A percentile compares a stretch with the other conserved stretches of the same genome.
Conservation (phyloP, 1,140 invertebrate species). For the Lerema accius region DNA sequence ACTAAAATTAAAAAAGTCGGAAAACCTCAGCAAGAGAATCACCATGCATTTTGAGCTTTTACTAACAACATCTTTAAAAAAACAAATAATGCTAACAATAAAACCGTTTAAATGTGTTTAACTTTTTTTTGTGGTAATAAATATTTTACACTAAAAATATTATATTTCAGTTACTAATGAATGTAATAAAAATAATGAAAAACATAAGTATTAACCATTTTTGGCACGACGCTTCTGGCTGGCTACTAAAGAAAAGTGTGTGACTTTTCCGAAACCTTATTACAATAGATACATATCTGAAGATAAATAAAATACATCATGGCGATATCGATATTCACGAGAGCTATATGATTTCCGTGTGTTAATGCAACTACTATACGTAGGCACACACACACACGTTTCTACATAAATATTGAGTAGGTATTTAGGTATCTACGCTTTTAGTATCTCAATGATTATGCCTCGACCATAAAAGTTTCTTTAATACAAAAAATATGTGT, state of each 20-base stretch:
- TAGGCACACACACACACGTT: background rate
- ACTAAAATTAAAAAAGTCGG: background rate
- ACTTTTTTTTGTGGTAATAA: background rate
- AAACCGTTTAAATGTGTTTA: too few relatives aligned
- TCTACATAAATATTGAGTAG: background rate
- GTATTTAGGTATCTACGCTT: too few relatives aligned
- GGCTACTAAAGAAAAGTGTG: background rate
- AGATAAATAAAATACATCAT: background rate
- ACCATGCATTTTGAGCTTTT: too few relatives aligned
- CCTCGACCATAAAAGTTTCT: too few relatives aligned
- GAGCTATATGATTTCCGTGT: background rate
- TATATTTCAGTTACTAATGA: too few relatives aligned
- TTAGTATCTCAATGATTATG: too few relatives aligned
- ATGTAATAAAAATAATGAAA: background rate
- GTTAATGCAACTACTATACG: background rate
- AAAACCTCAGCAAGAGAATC: background rate
- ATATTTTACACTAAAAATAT: too few relatives aligned
- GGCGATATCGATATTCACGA: background rate
- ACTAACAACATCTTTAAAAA: too few relatives aligned
- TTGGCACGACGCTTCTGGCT: background rate
- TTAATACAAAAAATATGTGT: too few relatives aligned
- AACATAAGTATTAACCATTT: background rate
- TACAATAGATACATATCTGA: background rate
- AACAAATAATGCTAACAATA: too few relatives aligned
- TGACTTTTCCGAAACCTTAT: background rate